These are phyloP conservation scores for Peromyscus leucopus DNA, from an alignment of 2,113 vertebrate genomes.

Conservation along the genomic window DNA sequence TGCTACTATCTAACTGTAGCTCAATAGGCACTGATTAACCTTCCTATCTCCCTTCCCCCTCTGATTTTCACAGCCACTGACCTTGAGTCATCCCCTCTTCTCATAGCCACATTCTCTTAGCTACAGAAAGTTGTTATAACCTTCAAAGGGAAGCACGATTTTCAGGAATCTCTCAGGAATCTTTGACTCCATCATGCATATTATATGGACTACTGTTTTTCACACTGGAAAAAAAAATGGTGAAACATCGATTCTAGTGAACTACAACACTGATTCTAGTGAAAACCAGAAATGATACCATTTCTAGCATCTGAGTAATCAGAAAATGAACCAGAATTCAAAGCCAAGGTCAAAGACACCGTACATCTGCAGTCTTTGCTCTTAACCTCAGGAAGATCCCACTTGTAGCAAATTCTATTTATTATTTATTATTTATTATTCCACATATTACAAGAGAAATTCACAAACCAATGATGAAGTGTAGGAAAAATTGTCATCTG, in stretches of 20 bases:
- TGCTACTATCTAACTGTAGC: background rate
- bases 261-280: background rate
- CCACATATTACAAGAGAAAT: background rate
- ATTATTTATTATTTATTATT: background rate
- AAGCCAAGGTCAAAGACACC: background rate
- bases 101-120: background rate
- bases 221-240: background rate
- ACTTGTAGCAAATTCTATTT: background rate
- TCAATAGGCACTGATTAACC: background rate
- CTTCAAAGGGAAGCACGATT: background rate
- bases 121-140: background rate
- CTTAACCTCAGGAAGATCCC: background rate
- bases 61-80: background rate
- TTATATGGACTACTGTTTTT: background rate
- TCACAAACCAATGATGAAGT: background rate
- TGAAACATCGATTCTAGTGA: background rate
- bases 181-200: background rate
- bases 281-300: background rate
- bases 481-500: too few species aligned
- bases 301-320: background rate
- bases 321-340: background rate
- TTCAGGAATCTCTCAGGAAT: background rate
- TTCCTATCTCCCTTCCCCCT: rapidly evolving
- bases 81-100: background rate
- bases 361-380: background rate